These are phyloP conservation scores for Spodoptera picta DNA, from an alignment of 2,888 invertebrate genomes.

Conservation along the genomic window DNA sequence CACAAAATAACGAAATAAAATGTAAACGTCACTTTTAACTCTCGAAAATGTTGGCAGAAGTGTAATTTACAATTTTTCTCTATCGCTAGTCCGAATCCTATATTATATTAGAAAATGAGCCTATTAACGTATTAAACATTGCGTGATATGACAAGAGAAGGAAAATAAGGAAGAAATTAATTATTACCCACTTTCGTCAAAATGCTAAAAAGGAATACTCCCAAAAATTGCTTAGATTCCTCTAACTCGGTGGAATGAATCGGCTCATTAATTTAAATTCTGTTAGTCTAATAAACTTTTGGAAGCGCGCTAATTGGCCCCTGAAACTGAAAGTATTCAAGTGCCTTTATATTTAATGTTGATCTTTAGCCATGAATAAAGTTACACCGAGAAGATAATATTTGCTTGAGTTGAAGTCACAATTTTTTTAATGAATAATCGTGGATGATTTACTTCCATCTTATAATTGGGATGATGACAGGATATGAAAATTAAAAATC, in stretches of 20 bases:
- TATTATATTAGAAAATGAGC: too few relatives aligned
- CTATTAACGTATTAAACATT: too few relatives aligned
- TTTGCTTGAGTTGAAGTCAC: too few relatives aligned
- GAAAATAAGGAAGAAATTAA: neutral
- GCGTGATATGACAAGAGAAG: neutral
- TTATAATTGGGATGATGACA: too few relatives aligned
- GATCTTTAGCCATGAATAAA: conserved; percentile 30
- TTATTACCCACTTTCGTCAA: conserved; percentile 21
- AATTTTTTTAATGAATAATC: too few relatives aligned
- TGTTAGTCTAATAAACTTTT: conserved; percentile 44
- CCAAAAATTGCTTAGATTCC: conserved; percentile 18
- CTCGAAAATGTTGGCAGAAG: too few relatives aligned
- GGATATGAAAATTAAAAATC: too few relatives aligned
- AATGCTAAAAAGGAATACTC: conserved; percentile 3
- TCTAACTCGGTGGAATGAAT: conserved; percentile 37
- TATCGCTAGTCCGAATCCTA: too few relatives aligned
- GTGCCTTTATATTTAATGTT: conserved; percentile 34
- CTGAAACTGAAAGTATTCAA: conserved; percentile 43
- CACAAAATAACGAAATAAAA: too few relatives aligned
- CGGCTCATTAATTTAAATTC: conserved; percentile 48
- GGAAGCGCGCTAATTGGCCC: conserved; percentile 38
- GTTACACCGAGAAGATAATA: conserved; percentile 1
- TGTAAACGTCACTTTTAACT: too few relatives aligned
- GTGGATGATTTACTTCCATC: too few relatives aligned
- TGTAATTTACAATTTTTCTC: too few relatives aligned